Evolutionary conservation across 2,888 invertebrate species (phyloP), one percentile per base, ranked within the genome.

Genomic region (Heliconius sara): DNA sequence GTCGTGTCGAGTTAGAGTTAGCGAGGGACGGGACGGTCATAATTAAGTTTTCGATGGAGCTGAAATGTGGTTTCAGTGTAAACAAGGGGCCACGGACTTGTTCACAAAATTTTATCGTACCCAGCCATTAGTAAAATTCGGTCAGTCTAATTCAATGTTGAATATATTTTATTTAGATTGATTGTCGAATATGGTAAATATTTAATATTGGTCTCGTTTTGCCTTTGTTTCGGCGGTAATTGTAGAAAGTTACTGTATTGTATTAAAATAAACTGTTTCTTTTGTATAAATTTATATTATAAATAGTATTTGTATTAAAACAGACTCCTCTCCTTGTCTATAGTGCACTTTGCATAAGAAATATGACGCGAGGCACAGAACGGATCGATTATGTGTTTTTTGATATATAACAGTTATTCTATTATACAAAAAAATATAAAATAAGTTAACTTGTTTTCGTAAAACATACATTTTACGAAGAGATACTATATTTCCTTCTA

Each of bases 41-140:
- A 92, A 92, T 92, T 91, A 90, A 91, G 90, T 92, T 94, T 92
- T 89, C 89, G 89, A 89, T 89, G 87, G 85, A 88, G 88, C 88
- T 87, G 88, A 90, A 91, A 91, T 90, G 90, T 88, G 91, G 91
- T 90, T 91, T 88, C 84, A 87, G 85, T 85, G 88, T 87, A 90
- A 91, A 91, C 89, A 91, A 85, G 81, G 84, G 84, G 81, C 85
- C 86, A 86, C 86, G 85, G 88, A 87, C 87, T 88, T 84, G 86
- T 83, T 19, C 75, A 75, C 60, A 57, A 73, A 57, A 73, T n/a
- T 30, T 60, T 10, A 4, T 34, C 30, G n/a, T 57, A 60, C 57
- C 7, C n/a, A 30, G n/a, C 22, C n/a, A 57, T 73, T 34, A 73
- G 57, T n/a, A n/a, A 12, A 13, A 73, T 76, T 77, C 57, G 75